Percentiles rank a stretch among this genome's conserved stretches.
These are phyloP conservation scores for Tenebrio molitor DNA, from an alignment of 1,140 invertebrate species.

Conservation along the genomic window DNA sequence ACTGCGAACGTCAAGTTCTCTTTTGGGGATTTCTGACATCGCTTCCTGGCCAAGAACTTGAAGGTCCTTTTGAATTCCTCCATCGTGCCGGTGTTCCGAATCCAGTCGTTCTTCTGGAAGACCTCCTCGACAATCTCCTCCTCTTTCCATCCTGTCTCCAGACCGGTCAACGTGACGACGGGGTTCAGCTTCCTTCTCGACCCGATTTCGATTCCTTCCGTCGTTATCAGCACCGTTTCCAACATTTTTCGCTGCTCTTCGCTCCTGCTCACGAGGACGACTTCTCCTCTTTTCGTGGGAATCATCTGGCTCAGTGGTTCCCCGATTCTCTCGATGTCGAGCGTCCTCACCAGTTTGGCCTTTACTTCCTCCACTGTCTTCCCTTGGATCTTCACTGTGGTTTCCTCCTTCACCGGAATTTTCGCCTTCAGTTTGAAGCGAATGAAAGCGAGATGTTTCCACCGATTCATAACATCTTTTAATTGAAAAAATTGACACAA, in stretches of 20 bases:
- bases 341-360: too few relatives aligned
- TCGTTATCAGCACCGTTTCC: background rate
- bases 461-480: too few relatives aligned
- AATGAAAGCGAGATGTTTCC: background rate
- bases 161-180: background rate
- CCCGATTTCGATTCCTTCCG: too few relatives aligned
- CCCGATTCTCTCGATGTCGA: too few relatives aligned
- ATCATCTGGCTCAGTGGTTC: too few relatives aligned
- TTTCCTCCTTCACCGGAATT: background rate
- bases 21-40: background rate
- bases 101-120: background rate
- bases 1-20: conserved; percentile 5
- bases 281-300: too few relatives aligned
- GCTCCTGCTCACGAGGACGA: background rate
- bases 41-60: background rate
- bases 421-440: background rate
- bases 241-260: background rate
- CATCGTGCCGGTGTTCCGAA: background rate
- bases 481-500: too few relatives aligned
- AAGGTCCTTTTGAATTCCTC: background rate
- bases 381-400: background rate
- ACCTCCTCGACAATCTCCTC: background rate
- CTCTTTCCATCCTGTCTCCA: background rate
- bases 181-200: background rate
- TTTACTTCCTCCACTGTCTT: too few relatives aligned